Evolutionary conservation across 2,113 vertebrate species (phyloP).

Genomic region (Daboia siamensis): DNA sequence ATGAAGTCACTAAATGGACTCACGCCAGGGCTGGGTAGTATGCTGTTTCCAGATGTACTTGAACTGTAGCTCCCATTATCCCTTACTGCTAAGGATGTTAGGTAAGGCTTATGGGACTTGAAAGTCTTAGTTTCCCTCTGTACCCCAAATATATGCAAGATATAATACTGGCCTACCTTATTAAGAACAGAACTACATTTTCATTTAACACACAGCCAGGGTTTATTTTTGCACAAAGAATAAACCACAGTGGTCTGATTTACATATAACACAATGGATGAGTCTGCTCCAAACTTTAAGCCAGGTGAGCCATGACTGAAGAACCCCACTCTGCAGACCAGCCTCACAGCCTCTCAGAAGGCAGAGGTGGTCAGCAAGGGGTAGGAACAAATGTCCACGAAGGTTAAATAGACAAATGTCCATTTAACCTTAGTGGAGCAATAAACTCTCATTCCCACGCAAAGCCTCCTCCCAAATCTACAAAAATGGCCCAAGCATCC

Average conservation of each 20-base stretch:
- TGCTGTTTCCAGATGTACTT: not conserved
- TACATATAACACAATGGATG: not conserved
- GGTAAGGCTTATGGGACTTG: not conserved
- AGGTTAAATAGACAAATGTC: no score
- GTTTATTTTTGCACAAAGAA: not conserved
- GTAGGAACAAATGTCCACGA: not conserved
- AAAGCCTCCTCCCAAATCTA: not conserved
- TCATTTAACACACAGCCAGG: not conserved
- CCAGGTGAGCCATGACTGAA: not conserved
- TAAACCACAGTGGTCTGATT: not conserved
- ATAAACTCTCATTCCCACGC: not conserved
- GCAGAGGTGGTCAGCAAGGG: not conserved
- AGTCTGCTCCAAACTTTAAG: not conserved
- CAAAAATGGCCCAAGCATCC: not conserved
- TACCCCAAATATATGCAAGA: not conserved
- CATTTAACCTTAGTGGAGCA: not conserved
- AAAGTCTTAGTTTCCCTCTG: not conserved
- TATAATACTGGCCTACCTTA: not conserved
- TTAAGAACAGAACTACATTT: not conserved
- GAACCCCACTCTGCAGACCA: not conserved
- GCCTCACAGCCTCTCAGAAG: not conserved
- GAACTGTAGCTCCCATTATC: not conserved
- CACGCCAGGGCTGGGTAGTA: not conserved
- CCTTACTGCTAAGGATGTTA: not conserved
- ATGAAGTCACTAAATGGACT: not conserved